Percentiles rank a stretch among this genome's conserved stretches.
Evolutionary conservation across 2,797 vertebrate species (phyloP).

Genomic region (Oreochromis grahami): DNA sequence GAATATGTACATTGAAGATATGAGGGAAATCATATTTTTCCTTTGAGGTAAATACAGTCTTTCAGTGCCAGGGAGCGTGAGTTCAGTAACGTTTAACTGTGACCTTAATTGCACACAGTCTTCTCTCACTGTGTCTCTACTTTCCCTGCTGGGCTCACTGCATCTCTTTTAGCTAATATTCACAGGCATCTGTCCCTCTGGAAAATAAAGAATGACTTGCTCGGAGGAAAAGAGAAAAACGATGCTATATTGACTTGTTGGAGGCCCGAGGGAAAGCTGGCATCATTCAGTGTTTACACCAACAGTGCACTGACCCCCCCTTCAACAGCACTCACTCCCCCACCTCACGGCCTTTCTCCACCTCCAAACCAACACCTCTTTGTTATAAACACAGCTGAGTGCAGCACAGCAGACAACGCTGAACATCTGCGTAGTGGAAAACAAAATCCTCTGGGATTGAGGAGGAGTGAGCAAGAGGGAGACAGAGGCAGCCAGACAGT

Average conservation of each 20-base stretch:
- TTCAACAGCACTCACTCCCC: constrained; percentile 26
- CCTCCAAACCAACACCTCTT: constrained; percentile 66
- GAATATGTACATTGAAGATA: background rate
- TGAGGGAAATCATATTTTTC: background rate
- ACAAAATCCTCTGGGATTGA: constrained; percentile 61
- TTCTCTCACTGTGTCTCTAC: constrained; percentile 24
- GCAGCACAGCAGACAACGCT: constrained; percentile 49
- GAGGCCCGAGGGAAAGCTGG: constrained; percentile 55
- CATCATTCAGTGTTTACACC: constrained; percentile 67
- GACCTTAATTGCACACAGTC: constrained; percentile 15
- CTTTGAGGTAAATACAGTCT: background rate
- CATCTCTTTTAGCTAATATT: constrained; percentile 19
- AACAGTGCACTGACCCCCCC: constrained; percentile 19
- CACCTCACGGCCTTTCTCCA: constrained; percentile 42
- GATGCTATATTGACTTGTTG: constrained; percentile 34
- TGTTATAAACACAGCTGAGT: constrained; percentile 75
- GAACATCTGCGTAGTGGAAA: constrained; percentile 67
- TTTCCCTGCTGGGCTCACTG: constrained; percentile 15
- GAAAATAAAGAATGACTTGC: constrained; percentile 14
- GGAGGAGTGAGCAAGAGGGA: constrained; percentile 12
- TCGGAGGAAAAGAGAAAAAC: background rate
- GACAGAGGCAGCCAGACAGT: constrained; percentile 44
- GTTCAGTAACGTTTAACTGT: background rate
- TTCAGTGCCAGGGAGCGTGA: background rate
- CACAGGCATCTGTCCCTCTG: constrained; percentile 21